Evolutionary conservation across 2,113 vertebrate species (phyloP).

Genomic region (Nestor notabilis): DNA sequence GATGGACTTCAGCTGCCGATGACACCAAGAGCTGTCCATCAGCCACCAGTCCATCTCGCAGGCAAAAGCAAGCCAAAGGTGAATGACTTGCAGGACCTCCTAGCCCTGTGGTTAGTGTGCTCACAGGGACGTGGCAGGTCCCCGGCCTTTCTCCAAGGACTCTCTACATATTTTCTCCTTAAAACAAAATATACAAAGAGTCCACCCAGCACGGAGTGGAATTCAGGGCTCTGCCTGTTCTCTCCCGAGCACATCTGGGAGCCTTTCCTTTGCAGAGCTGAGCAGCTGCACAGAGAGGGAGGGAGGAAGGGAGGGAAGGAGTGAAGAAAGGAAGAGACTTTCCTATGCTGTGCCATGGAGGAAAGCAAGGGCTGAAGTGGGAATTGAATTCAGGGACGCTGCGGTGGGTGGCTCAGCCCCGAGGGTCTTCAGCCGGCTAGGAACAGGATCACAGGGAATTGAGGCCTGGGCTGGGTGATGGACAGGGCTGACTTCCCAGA

Average conservation of each 20-base stretch:
- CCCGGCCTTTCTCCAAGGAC: neutral
- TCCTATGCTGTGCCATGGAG: neutral
- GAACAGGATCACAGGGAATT: neutral
- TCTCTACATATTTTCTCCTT: constrained; percentile 21
- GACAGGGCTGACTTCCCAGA: neutral
- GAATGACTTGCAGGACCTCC: neutral
- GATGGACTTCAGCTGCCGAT: neutral
- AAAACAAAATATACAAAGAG: constrained; percentile 65
- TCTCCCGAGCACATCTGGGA: constrained; percentile 57
- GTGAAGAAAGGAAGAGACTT: neutral
- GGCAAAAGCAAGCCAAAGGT: neutral
- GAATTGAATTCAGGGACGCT: neutral
- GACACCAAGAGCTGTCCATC: neutral
- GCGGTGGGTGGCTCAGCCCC: fast-evolving
- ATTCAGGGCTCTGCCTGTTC: constrained; percentile 35
- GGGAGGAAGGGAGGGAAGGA: neutral
- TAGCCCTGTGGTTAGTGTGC: neutral
- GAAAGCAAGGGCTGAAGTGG: neutral
- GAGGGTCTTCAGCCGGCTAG: neutral
- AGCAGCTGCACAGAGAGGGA: neutral
- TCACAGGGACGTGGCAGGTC: neutral
- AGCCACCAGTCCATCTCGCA: neutral
- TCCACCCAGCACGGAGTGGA: neutral
- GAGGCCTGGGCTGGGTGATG: neutral
- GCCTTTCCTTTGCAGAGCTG: constrained; percentile 42